These are phyloP conservation scores for Nemotelus pantherinus DNA, from an alignment of 2,888 invertebrate genomes.

Conservation along the genomic window DNA sequence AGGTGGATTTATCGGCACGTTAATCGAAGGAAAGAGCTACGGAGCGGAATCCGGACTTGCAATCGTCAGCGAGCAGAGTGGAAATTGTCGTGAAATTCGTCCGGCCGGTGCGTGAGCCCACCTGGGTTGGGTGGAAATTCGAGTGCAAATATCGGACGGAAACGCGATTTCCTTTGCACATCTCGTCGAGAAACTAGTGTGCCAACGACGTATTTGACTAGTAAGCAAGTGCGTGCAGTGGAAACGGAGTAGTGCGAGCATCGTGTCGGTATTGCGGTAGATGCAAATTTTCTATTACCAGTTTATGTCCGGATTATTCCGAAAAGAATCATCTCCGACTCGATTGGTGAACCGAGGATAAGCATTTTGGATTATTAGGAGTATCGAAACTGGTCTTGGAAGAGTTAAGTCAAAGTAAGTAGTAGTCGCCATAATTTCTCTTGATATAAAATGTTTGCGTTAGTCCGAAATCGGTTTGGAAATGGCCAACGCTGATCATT, in stretches of 20 bases:
- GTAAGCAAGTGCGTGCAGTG: conserved; percentile 17
- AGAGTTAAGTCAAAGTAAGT: conserved; percentile 9
- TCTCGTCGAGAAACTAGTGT: neutral
- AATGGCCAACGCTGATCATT: neutral
- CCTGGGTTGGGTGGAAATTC: neutral
- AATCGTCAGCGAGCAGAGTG: conserved; percentile 7
- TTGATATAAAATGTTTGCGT: neutral
- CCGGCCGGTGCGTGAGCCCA: conserved; percentile 30
- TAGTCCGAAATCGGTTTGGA: neutral
- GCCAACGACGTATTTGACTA: neutral
- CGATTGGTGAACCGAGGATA: conserved; percentile 15
- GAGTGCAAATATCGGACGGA: neutral
- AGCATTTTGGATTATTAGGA: conserved; percentile 37
- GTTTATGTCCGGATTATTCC: neutral
- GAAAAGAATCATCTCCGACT: neutral
- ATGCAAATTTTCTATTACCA: neutral
- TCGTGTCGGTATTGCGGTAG: neutral
- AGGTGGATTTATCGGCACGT: neutral
- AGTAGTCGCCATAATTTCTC: conserved; percentile 16
- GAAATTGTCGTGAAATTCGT: neutral
- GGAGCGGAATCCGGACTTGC: conserved; percentile 2
- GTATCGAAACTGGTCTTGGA: conserved; percentile 9
- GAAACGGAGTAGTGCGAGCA: neutral
- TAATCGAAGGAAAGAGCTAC: neutral
- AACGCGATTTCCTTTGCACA: neutral